phyloP scores from a whole-genome alignment of 1,140 invertebrate genomes.

The Psix sp. region DNA sequence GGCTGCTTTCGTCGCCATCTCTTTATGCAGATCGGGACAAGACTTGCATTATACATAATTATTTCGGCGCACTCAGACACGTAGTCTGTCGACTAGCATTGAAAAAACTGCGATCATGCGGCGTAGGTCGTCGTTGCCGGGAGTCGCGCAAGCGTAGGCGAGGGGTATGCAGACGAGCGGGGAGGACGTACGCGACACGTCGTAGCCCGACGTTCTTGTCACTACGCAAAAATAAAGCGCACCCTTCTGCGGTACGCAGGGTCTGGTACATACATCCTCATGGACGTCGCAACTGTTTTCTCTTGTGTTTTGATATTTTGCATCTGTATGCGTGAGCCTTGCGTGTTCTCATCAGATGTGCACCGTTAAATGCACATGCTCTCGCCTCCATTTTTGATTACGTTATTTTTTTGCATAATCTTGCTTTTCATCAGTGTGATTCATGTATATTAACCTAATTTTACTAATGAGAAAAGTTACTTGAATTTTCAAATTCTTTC shows the following conservation, averaged over 20 bases:
- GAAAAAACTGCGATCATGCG: constrained; percentile 41
- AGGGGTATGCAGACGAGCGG: no score
- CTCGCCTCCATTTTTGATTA: constrained; percentile 34
- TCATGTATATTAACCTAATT: no score
- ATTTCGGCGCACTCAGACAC: constrained; percentile 53
- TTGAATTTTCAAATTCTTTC: no score
- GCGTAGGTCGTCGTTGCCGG: constrained; percentile 7
- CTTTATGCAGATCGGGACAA: constrained; percentile 57
- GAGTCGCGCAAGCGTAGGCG: background rate
- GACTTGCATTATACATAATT: constrained; percentile 58
- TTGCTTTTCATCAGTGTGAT: no score
- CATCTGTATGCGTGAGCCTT: constrained; percentile 31
- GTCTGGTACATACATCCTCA: constrained; percentile 27
- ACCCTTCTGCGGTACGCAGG: constrained; percentile 41
- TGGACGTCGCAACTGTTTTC: constrained; percentile 38
- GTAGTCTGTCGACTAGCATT: constrained; percentile 42
- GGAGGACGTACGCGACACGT: no score
- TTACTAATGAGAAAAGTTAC: no score
- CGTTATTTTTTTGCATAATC: constrained; percentile 27
- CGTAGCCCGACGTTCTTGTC: constrained; percentile 45
- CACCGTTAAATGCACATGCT: constrained; percentile 53
- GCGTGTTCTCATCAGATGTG: constrained; percentile 30
- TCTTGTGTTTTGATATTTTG: constrained; percentile 27
- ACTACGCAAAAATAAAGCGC: constrained; percentile 51
- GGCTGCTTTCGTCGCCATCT: constrained; percentile 43